Percentiles rank a stretch among this genome's conserved stretches.
These are phyloP conservation scores for Sebastes minor DNA, from an alignment of 2,797 vertebrate species.

Conservation along the genomic window DNA sequence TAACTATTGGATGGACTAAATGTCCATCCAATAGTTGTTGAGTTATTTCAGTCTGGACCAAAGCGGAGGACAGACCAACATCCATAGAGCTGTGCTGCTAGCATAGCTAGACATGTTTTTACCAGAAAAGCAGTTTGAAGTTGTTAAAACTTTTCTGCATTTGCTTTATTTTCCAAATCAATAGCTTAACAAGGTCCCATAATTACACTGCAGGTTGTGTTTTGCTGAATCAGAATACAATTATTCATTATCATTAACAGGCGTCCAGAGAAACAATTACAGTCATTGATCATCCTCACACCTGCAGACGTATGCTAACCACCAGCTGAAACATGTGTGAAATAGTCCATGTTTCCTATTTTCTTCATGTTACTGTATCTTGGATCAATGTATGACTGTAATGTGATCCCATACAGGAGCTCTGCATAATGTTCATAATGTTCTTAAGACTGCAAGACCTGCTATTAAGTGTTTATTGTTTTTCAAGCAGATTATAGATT, in stretches of 20 bases:
- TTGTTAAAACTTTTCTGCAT: neutral
- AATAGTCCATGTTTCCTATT: neutral
- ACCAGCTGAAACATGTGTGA: neutral
- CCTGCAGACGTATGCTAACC: neutral
- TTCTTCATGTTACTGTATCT: neutral
- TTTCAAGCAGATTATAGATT: neutral
- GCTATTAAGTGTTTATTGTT: neutral
- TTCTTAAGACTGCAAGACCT: no score
- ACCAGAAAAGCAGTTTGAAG: neutral
- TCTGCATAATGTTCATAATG: neutral
- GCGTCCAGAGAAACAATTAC: neutral
- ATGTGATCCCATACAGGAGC: neutral
- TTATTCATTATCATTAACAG: neutral
- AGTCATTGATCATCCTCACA: neutral
- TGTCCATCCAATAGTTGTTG: neutral
- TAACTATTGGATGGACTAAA: neutral
- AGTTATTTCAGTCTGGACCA: neutral
- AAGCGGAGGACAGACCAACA: neutral
- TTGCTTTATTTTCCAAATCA: neutral
- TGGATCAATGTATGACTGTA: neutral
- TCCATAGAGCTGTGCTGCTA: neutral
- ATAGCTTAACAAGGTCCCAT: neutral
- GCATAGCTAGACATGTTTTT: neutral
- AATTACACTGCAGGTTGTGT: neutral
- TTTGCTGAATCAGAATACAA: conserved; percentile 13